Evolutionary conservation across 2,888 invertebrate genomes (phyloP).

Genomic region (Cryptocheilus praepositus): DNA sequence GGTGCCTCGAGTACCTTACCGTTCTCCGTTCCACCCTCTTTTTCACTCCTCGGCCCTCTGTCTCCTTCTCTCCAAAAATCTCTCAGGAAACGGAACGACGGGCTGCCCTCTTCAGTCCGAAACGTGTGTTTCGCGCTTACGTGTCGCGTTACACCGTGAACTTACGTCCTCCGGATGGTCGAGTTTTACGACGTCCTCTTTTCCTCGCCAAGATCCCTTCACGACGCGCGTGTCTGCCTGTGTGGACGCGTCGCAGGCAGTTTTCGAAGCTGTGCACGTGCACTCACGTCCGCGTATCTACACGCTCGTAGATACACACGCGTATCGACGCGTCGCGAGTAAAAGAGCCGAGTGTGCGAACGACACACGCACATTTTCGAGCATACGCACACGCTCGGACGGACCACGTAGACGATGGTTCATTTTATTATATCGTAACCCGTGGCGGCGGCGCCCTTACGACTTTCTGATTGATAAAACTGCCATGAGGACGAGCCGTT

Average conservation of each 20-base stretch:
- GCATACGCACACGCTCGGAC: background rate
- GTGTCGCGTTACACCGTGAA: slow-evolving; percentile 57
- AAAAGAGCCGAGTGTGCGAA: no score
- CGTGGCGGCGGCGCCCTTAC: slow-evolving; percentile 46
- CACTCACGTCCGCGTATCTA: no score
- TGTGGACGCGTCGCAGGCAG: background rate
- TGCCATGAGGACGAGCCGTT: slow-evolving; percentile 39
- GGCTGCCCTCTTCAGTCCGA: no score
- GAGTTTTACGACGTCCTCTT: slow-evolving; percentile 63
- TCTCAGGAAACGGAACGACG: no score
- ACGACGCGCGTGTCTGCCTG: background rate
- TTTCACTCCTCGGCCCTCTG: background rate
- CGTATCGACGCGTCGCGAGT: background rate
- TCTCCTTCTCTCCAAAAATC: no score
- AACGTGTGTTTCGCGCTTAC: slow-evolving; percentile 40
- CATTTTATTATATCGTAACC: slow-evolving; percentile 69
- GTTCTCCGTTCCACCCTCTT: no score
- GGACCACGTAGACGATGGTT: slow-evolving; percentile 47
- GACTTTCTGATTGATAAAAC: slow-evolving; percentile 64
- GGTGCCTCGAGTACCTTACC: slow-evolving; percentile 10
- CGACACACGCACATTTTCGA: slow-evolving; percentile 11
- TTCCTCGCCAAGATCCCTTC: slow-evolving; percentile 18
- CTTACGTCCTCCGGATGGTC: slow-evolving; percentile 62
- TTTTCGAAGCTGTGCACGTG: slow-evolving; percentile 20
- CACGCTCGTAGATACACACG: slow-evolving; percentile 26